phyloP scores from a whole-genome alignment of 2,113 vertebrate species.

The Riparia riparia region DNA sequence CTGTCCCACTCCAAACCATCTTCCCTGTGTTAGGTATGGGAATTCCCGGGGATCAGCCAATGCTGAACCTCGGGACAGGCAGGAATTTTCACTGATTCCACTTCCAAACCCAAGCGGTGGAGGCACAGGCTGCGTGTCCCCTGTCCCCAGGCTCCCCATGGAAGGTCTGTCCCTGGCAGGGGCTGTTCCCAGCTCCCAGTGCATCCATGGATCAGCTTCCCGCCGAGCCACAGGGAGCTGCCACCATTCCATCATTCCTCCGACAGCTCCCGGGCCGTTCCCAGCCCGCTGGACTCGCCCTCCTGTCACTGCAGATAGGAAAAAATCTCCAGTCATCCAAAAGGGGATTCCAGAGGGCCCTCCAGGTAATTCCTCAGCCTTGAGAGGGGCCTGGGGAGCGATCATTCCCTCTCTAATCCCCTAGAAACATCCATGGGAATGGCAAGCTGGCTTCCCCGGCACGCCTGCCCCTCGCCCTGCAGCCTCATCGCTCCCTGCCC shows the following conservation, averaged over 20 bases:
- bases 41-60: not conserved
- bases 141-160: not conserved
- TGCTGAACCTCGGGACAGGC: not conserved
- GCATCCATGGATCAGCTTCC: not conserved
- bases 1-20: not conserved
- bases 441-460: not conserved
- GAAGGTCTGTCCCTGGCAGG: not conserved
- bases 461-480: not conserved
- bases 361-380: conserved; percentile 41
- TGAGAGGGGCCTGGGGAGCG: not conserved
- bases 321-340: conserved; percentile 53
- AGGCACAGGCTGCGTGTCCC: not conserved
- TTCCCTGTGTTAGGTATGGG: fast-evolving
- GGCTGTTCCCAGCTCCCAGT: not conserved
- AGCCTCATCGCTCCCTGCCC: not conserved
- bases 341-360: not conserved
- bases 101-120: not conserved
- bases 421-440: not conserved
- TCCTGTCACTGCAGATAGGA: conserved; percentile 29
- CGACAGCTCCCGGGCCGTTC: not conserved
- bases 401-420: not conserved
- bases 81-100: not conserved
- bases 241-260: not conserved
- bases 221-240: not conserved
- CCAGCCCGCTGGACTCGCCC: not conserved